A percentile compares a stretch with the other conserved stretches of the same genome.
Evolutionary conservation across 2,113 vertebrate species (phyloP).

Genomic region (Rhineura floridana): DNA sequence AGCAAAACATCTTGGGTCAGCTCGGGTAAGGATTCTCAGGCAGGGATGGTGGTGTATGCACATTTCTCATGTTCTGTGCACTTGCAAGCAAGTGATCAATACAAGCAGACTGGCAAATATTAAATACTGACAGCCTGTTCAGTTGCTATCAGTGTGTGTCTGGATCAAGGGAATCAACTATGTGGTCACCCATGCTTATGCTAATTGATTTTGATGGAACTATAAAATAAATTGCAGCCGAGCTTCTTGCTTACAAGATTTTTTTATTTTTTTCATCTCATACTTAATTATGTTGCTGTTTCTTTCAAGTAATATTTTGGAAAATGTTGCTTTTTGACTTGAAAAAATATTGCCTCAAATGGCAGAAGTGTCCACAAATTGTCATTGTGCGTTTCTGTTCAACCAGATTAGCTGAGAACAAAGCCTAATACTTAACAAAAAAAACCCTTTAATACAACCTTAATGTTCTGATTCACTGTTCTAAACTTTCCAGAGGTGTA

Average conservation of each 20-base stretch:
- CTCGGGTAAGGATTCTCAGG: too few species aligned
- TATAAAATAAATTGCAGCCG: not conserved
- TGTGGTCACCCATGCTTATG: not conserved
- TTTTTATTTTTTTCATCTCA: conserved; percentile 55
- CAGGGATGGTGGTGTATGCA: not conserved
- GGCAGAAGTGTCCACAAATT: conserved; percentile 34
- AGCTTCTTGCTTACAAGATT: conserved; percentile 37
- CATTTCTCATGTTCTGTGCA: not conserved
- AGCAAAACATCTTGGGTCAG: too few species aligned
- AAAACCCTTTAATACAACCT: not conserved
- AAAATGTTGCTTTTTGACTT: conserved; percentile 50
- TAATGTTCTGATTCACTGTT: not conserved
- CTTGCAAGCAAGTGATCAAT: not conserved
- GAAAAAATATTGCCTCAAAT: conserved; percentile 14
- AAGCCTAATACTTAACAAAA: not conserved
- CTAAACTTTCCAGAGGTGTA: conserved; percentile 4
- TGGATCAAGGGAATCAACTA: not conserved
- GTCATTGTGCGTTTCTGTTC: conserved; percentile 22
- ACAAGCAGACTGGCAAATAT: not conserved
- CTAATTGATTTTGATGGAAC: not conserved
- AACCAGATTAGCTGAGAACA: conserved; percentile 8
- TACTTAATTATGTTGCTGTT: conserved; percentile 49
- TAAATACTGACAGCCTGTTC: not conserved
- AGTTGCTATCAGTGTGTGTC: not conserved
- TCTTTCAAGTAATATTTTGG: conserved; percentile 38